Evolutionary conservation across 2,113 vertebrate genomes (phyloP).

Genomic region (Trochalopteron elliotii): DNA sequence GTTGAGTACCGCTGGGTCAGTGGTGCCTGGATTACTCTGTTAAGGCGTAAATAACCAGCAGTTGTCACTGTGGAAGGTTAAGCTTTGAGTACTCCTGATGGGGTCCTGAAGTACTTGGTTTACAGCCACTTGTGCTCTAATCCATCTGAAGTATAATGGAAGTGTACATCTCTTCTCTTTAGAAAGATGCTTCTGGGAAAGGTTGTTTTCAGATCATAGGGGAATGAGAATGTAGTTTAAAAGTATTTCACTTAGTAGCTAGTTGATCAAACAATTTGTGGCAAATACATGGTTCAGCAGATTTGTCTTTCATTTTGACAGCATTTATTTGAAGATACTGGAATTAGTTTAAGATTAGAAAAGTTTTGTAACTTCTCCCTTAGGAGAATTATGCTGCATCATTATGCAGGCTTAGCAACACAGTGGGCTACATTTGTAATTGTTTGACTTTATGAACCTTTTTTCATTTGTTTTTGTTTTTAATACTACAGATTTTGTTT

Average conservation of each 20-base stretch:
- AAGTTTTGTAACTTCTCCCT: neutral
- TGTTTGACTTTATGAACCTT: neutral
- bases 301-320: neutral
- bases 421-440: neutral
- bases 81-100: neutral
- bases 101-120: neutral
- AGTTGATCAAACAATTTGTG: neutral
- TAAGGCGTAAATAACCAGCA: neutral
- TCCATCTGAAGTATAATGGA: neutral
- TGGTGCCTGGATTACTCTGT: neutral
- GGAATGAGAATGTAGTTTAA: neutral
- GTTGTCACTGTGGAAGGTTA: neutral
- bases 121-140: neutral
- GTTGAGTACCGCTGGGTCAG: neutral
- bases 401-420: neutral
- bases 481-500: conserved; percentile 82
- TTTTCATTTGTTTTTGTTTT: neutral
- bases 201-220: neutral
- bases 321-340: neutral
- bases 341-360: neutral
- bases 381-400: neutral
- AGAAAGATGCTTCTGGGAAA: neutral
- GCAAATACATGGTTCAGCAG: neutral
- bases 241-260: neutral
- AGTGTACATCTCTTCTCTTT: neutral